Evolutionary conservation across 2,113 vertebrate genomes (phyloP), one percentile per base, ranked within the genome.

Genomic region (Aphelocoma coerulescens): DNA sequence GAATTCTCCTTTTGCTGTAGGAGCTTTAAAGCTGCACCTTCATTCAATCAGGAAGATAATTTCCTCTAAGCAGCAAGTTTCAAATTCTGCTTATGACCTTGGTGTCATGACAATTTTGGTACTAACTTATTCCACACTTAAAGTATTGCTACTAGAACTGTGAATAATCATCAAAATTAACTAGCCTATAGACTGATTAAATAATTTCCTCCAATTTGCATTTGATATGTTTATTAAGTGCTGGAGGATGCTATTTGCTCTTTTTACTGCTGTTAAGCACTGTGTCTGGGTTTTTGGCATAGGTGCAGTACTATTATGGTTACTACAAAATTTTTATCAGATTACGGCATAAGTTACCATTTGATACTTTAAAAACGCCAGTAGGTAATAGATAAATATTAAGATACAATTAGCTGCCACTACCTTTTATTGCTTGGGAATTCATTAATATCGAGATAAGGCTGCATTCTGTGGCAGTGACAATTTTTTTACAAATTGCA

Each of bases 161-260:
- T 94, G 93, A 93, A 96, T 93, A 94, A 95, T 81, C 69, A 93
- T 89, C 61, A 86, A 52, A 95, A 96, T 89, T 89, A 88, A 96
- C 88, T 86, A 94, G 72, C 49, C 83, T 82, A 94, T 88, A 61
- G 68, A 95, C 79, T 92, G 93, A 96, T 96, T 93, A 96, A 96
- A 96, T 93, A 94, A 96, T 95, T 96, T 92, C 72, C 88, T 95
- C 66, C 80, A 93, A 96, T 95, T 96, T 95, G 88, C 93, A 94
- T 92, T 93, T 90, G 93, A 92, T 96, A 94, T 72, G 84, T 92
- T 96, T 96, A 86, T 93, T 81, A 92, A 89, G 83, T 81, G 93
- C 93, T 95, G 88, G 92, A 96, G 93, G 92, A 85, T 92, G 80
- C 78, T 90, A 85, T 92, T 77, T 72, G 59, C 86, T 85, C 68